phyloP scores from a whole-genome alignment of 2,113 vertebrate genomes.

The Pterocles gutturalis region DNA sequence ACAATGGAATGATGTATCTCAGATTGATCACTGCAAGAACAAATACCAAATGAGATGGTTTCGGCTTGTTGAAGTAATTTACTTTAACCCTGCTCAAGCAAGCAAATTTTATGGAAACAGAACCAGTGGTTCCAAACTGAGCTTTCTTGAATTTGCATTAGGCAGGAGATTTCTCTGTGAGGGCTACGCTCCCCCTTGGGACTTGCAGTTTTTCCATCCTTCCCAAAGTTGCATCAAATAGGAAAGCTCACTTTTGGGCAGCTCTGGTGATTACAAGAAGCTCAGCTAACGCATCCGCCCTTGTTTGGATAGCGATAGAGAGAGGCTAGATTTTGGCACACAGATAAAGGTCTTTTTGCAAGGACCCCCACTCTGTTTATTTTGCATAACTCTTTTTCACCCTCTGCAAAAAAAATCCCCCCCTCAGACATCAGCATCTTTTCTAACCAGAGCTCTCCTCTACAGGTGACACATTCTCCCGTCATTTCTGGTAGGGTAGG shows the following conservation, averaged over 20 bases:
- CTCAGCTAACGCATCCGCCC: neutral
- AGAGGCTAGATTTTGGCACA: neutral
- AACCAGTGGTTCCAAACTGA: neutral
- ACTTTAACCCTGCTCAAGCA: neutral
- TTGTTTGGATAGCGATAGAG: neutral
- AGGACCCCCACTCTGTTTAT: neutral
- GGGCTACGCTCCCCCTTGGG: neutral
- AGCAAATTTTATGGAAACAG: neutral
- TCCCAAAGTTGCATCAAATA: neutral
- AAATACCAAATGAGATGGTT: neutral
- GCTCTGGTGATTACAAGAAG: neutral
- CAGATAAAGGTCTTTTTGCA: neutral
- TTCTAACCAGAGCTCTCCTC: neutral
- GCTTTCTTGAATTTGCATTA: neutral
- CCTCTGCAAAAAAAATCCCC: neutral
- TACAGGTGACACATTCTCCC: neutral
- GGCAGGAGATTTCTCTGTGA: neutral
- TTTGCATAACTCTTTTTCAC: slow-evolving; percentile 22
- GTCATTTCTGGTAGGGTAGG: neutral
- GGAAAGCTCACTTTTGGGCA: neutral
- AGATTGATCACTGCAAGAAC: neutral
- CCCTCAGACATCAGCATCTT: neutral
- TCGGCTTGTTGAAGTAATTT: neutral
- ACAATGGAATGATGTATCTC: neutral
- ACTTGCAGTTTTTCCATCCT: neutral